Evolutionary conservation across 2,113 vertebrate species (phyloP).

Genomic region (Actenoides lindsayi): DNA sequence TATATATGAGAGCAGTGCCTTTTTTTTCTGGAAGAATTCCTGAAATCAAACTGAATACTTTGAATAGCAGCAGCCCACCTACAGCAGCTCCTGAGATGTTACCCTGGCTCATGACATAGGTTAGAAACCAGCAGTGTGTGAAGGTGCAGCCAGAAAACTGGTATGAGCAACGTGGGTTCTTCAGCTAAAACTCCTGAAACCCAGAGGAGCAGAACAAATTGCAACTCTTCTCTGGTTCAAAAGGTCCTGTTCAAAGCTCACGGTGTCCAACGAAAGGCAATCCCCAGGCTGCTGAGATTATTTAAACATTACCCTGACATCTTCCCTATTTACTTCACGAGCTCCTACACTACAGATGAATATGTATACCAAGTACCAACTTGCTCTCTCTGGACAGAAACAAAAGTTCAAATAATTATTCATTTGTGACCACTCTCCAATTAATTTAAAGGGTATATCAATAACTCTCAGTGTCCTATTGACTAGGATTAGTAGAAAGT

Average conservation of each 20-base stretch:
- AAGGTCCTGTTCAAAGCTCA: neutral
- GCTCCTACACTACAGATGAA: neutral
- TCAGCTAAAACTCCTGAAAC: neutral
- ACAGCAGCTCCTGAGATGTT: neutral
- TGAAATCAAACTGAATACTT: neutral
- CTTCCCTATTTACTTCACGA: neutral
- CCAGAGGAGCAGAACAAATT: neutral
- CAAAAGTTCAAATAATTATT: neutral
- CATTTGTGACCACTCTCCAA: neutral
- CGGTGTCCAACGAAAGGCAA: neutral
- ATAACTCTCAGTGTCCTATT: neutral
- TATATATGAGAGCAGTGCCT: neutral
- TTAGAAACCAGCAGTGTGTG: neutral
- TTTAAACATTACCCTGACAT: neutral
- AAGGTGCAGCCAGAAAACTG: neutral
- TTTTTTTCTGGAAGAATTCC: neutral
- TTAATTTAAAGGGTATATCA: neutral
- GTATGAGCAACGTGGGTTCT: neutral
- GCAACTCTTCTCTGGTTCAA: neutral
- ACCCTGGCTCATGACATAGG: rapidly evolving
- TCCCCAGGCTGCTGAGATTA: neutral
- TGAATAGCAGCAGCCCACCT: neutral
- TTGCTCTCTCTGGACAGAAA: neutral
- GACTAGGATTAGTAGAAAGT: neutral
- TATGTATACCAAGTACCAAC: neutral